These are phyloP conservation scores for Sphenopsis melanotis DNA, from an alignment of 2,797 vertebrate genomes.

Conservation along the genomic window DNA sequence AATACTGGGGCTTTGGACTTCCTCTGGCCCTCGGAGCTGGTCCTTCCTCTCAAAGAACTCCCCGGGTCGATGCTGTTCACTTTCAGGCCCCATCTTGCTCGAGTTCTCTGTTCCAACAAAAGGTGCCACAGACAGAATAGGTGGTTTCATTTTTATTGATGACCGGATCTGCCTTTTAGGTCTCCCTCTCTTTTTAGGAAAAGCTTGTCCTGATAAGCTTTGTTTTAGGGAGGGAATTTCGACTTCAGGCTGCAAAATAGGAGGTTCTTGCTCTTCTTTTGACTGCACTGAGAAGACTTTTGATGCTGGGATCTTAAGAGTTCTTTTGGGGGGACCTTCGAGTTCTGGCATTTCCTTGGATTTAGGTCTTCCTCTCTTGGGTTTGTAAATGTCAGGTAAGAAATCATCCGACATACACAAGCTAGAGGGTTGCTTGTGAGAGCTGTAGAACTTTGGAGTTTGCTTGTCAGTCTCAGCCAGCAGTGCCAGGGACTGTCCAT, in stretches of 20 bases:
- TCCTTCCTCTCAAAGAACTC: constrained; percentile 74
- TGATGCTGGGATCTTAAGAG: constrained; percentile 86
- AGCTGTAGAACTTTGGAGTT: constrained; percentile 66
- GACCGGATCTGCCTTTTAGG: constrained; percentile 88
- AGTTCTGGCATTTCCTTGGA: constrained; percentile 90
- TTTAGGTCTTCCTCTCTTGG: constrained; percentile 89
- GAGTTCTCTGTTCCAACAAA: constrained; percentile 81
- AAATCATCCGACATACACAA: constrained; percentile 70
- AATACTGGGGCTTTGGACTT: constrained; percentile 57
- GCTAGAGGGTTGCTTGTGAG: constrained; percentile 70
- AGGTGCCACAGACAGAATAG: constrained; percentile 82
- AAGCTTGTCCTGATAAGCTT: constrained; percentile 71
- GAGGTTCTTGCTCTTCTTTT: constrained; percentile 89
- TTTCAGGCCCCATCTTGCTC: constrained; percentile 64
- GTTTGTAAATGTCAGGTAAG: constrained; percentile 73
- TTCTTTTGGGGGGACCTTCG: constrained; percentile 85
- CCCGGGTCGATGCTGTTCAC: constrained; percentile 59
- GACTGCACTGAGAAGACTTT: constrained; percentile 90
- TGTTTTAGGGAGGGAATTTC: constrained; percentile 80
- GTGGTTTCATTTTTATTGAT: constrained; percentile 88
- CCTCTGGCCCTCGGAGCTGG: constrained; percentile 61
- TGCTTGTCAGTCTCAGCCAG: constrained; percentile 71
- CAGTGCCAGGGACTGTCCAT: constrained; percentile 62
- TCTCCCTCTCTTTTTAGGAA: constrained; percentile 89
- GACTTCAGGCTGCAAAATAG: constrained; percentile 89